These are phyloP conservation scores for Notarius lentiginosus DNA, from an alignment of 2,113 vertebrate species.

Conservation along the genomic window DNA sequence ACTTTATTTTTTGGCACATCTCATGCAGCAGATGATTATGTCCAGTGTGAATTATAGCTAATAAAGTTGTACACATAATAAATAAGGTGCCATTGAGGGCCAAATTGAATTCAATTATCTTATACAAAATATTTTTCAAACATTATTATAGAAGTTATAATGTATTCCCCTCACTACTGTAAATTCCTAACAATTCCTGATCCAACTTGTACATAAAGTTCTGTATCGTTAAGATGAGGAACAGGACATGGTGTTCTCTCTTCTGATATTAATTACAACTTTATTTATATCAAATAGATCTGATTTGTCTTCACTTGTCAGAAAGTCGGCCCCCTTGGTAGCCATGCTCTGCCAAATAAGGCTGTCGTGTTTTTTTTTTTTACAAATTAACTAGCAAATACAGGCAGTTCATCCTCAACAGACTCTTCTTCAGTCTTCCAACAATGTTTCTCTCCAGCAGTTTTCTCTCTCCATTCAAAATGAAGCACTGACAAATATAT, in stretches of 20 bases:
- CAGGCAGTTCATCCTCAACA: not conserved
- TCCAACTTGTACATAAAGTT: not conserved
- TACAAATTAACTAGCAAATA: not conserved
- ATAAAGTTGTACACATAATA: not conserved
- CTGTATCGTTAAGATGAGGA: not conserved
- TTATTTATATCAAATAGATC: not conserved
- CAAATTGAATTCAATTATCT: not conserved
- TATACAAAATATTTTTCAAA: not conserved
- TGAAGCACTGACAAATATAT: not conserved
- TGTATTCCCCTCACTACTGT: not conserved
- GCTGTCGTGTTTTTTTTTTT: not conserved
- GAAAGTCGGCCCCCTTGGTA: not conserved
- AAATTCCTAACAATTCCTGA: not conserved
- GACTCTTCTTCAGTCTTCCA: not conserved
- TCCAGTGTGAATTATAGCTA: not conserved
- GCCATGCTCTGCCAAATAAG: not conserved
- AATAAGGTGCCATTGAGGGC: not conserved
- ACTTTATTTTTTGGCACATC: not conserved
- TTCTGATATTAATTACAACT: not conserved
- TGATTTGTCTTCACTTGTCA: not conserved
- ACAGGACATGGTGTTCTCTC: not conserved
- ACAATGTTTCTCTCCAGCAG: not conserved
- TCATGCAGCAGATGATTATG: not conserved
- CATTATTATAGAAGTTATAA: not conserved
- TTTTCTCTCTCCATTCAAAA: not conserved